Evolutionary conservation across 2,113 vertebrate species (phyloP), one percentile per base, ranked within the genome.

Genomic region (Prunella himalayana): DNA sequence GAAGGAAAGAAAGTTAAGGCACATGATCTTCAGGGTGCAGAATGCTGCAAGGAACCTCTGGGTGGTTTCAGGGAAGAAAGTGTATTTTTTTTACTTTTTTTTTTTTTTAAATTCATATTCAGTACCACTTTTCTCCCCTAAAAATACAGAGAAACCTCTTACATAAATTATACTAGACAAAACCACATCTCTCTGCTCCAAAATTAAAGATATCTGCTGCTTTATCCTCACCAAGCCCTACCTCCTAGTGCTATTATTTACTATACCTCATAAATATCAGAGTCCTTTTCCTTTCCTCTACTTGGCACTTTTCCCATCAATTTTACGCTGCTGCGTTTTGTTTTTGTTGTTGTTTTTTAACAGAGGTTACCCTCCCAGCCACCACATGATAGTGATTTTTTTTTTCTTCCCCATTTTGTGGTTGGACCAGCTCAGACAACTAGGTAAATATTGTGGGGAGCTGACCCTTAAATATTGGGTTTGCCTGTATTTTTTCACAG

Each of bases 401-500:
- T 81, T 33, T 80, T 87, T 13, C 41, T 45, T 28, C 6, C 5
- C 13, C 47, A 15, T 45, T 61, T 45, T 64, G 85, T 66, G 82
- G 76, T 88, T 93, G 87, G 30, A 88, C 23, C 72, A 93, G 86
- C 60, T 86, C 90, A 92, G 83, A 86, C 93, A 92, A 93, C 69
- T 95, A 96, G 44, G 64, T 72, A 94, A 95, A 96, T 94, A 86
- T 35, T 93, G 90, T 88, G 76, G 82, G 88, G 90, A 96, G 57
- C 56, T 93, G 85, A 78, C 88, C 79, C 93, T 88, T 83, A 93
- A 95, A 95, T 86, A 95, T 45, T 10, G 31, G 37, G 49, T 84
- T 94, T 92, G 76, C 72, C 86, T 90, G 24, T 78, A 53, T 86
- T 93, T 95, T 94, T 93, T 96, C 92, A 83, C 2, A 6, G 76